A percentile compares a stretch with the other conserved stretches of the same genome.
phyloP scores from a whole-genome alignment of 2,888 invertebrate genomes.

The Oscheius sp. region DNA sequence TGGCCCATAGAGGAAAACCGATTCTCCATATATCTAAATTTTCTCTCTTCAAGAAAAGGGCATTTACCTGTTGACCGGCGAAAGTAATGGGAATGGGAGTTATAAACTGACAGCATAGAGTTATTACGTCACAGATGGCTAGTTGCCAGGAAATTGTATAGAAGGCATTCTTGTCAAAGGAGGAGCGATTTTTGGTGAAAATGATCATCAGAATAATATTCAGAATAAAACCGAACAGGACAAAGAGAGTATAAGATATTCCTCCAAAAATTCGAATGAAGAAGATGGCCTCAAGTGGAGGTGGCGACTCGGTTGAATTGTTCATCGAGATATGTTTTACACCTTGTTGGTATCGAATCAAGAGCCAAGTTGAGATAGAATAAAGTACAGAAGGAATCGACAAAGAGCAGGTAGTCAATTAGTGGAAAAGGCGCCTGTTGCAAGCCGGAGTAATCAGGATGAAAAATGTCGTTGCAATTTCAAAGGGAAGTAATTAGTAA shows the following conservation, averaged over 20 bases:
- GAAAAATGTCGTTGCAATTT: too few relatives aligned
- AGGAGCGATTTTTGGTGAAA: not conserved
- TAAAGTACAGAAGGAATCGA: too few relatives aligned
- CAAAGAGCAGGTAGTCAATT: too few relatives aligned
- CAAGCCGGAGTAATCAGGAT: too few relatives aligned
- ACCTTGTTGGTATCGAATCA: too few relatives aligned
- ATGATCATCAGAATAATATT: slow-evolving; percentile 12
- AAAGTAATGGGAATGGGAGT: slow-evolving; percentile 3
- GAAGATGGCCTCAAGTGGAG: not conserved
- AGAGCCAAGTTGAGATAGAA: too few relatives aligned
- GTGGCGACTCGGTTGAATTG: not conserved
- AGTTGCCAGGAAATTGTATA: slow-evolving; percentile 17
- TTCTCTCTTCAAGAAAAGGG: too few relatives aligned
- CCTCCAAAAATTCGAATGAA: not conserved
- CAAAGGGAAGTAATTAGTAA: too few relatives aligned
- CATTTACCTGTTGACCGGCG: not conserved
- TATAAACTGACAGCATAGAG: not conserved
- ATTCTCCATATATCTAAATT: slow-evolving; percentile 5
- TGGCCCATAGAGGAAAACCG: not conserved
- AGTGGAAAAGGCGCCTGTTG: too few relatives aligned
- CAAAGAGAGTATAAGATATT: not conserved
- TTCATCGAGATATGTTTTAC: too few relatives aligned
- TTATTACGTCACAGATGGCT: slow-evolving; percentile 3
- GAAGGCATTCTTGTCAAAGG: not conserved
- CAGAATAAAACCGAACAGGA: not conserved